Conservation (phyloP, 92 coral and sea anemone genomes). For the Zoanthus gigantus region DNA sequence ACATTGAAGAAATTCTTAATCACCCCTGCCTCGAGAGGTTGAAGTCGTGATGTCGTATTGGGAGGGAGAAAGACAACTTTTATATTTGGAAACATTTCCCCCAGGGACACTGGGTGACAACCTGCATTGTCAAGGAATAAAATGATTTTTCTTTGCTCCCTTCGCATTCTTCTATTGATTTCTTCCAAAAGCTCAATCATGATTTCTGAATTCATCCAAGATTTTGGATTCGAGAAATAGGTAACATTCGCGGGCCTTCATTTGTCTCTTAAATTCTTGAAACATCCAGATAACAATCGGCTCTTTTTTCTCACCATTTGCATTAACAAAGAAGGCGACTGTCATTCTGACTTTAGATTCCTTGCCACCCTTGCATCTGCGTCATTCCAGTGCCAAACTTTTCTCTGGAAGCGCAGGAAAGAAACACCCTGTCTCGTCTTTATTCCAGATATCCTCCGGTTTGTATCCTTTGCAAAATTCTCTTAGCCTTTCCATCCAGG, state of each 20-base stretch:
- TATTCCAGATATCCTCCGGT: conserved; percentile 42
- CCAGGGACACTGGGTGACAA: conserved; percentile 21
- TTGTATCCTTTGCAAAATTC: conserved; percentile 3
- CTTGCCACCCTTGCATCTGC: conserved; percentile 34
- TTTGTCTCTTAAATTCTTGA: conserved; percentile 49
- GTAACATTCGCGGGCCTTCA: neutral
- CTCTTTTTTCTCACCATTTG: conserved; percentile 44
- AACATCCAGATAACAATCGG: conserved; percentile 60
- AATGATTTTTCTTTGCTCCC: neutral
- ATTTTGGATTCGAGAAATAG: neutral
- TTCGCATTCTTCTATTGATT: neutral
- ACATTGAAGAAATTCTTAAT: neutral
- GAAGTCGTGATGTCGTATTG: neutral
- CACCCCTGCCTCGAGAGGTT: neutral
- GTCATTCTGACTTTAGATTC: conserved; percentile 49
- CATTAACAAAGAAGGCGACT: conserved; percentile 52
- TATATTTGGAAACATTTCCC: neutral
- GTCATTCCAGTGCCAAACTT: conserved; percentile 56
- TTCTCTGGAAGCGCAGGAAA: conserved; percentile 45
- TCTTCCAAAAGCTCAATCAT: neutral
- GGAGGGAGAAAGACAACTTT: neutral
- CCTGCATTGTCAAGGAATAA: conserved; percentile 4
- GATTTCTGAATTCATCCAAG: neutral
- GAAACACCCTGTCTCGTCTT: conserved; percentile 49
- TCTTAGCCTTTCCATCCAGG: too few relatives aligned